phyloP scores from a whole-genome alignment of 2,113 vertebrate species.

The Tragelaphus scriptus region DNA sequence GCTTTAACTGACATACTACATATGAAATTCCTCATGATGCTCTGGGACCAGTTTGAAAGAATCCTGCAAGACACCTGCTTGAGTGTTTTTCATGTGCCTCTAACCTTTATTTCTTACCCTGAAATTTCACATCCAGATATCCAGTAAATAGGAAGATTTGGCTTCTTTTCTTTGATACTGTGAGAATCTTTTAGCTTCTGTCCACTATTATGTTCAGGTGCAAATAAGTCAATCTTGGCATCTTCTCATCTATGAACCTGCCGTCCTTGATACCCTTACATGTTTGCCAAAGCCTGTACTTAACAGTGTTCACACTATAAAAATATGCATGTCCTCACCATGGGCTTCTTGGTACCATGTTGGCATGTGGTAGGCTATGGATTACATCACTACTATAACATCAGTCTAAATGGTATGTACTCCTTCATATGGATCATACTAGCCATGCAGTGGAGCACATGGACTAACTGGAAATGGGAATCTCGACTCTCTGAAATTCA shows the following conservation, averaged over 20 bases:
- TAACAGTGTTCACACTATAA: neutral
- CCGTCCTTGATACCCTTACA: neutral
- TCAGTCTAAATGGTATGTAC: neutral
- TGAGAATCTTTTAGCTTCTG: neutral
- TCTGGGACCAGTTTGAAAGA: neutral
- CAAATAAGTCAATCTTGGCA: neutral
- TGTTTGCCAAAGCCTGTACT: neutral
- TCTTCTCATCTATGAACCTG: neutral
- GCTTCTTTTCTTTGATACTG: neutral
- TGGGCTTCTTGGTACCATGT: neutral
- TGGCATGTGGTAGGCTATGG: neutral
- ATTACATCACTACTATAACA: neutral
- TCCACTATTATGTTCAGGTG: neutral
- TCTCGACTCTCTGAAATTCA: neutral
- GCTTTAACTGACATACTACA: neutral
- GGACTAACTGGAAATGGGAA: neutral
- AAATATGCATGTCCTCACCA: neutral
- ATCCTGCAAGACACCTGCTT: neutral
- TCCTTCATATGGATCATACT: neutral
- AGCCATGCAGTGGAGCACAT: neutral
- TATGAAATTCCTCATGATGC: neutral
- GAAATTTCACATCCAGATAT: neutral
- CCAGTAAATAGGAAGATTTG: neutral
- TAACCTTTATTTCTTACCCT: neutral
- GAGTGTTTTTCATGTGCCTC: neutral